phyloP scores from a whole-genome alignment of 2,797 vertebrate species.

The Oreochromis grahami region DNA sequence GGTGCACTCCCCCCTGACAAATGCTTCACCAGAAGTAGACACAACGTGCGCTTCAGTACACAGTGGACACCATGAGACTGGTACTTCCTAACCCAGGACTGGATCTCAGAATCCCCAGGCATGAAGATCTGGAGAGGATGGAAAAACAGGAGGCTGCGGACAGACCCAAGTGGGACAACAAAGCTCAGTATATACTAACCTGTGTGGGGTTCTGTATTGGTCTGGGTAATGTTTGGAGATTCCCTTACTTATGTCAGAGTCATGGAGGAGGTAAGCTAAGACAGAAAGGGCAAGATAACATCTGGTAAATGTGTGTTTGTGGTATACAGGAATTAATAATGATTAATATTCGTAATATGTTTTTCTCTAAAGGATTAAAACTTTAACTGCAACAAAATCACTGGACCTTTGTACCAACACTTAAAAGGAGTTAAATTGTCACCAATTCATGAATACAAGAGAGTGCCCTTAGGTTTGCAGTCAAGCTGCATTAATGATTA shows the following conservation, averaged over 20 bases:
- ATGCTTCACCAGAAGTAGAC: not conserved
- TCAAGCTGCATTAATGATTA: conserved; percentile 12
- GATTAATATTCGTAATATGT: not conserved
- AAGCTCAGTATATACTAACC: conserved; percentile 91
- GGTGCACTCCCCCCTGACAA: not conserved
- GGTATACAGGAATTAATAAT: not conserved
- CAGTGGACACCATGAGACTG: conserved; percentile 41
- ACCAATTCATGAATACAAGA: not conserved
- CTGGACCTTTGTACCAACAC: not conserved
- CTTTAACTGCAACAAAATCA: not conserved
- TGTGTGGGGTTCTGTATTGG: conserved; percentile 92
- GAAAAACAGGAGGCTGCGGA: conserved; percentile 68
- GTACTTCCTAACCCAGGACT: conserved; percentile 51
- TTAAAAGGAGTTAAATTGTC: not conserved
- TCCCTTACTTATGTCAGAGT: conserved; percentile 90
- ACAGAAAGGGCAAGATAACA: not conserved
- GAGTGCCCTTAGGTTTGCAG: not conserved
- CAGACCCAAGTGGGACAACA: conserved; percentile 93
- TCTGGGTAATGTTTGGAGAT: conserved; percentile 92
- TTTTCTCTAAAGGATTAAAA: not conserved
- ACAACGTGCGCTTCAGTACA: not conserved
- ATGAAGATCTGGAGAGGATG: conserved; percentile 77
- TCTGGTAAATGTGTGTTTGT: not conserved
- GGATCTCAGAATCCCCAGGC: conserved; percentile 41
- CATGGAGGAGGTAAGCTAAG: conserved; percentile 87